phyloP scores from a whole-genome alignment of 2,888 invertebrate genomes.

The Cinara cedri region DNA sequence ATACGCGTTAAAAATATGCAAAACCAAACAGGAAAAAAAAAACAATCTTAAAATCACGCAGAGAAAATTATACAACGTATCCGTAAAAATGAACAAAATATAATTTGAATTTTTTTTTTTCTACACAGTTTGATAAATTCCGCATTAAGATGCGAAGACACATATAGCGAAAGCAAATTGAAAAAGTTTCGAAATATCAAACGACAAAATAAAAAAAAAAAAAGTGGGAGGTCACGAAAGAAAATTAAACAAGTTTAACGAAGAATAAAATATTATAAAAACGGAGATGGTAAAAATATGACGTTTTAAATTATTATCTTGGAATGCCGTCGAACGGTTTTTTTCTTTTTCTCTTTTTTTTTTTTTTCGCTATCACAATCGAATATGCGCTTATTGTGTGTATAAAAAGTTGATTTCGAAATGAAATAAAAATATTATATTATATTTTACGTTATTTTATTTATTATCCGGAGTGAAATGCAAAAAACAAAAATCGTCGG shows the following conservation, averaged over 20 bases:
- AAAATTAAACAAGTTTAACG: conserved; percentile 39
- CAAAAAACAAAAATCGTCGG: too few relatives aligned
- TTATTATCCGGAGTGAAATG: too few relatives aligned
- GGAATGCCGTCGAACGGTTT: too few relatives aligned
- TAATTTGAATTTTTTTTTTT: too few relatives aligned
- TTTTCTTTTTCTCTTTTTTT: too few relatives aligned
- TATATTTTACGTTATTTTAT: too few relatives aligned
- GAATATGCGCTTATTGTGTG: too few relatives aligned
- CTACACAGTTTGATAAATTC: not conserved
- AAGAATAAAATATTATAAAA: not conserved
- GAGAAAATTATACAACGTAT: not conserved
- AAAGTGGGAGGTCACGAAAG: conserved; percentile 20
- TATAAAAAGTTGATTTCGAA: too few relatives aligned
- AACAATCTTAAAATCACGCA: not conserved
- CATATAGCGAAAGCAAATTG: conserved; percentile 24
- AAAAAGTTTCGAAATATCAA: conserved; percentile 40
- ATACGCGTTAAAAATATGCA: too few relatives aligned
- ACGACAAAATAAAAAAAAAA: not conserved
- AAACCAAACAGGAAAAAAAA: too few relatives aligned
- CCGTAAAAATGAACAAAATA: not conserved
- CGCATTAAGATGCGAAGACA: not conserved
- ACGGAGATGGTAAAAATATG: conserved; percentile 16
- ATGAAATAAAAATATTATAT: too few relatives aligned
- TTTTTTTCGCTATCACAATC: too few relatives aligned
- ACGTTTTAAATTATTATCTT: conserved; percentile 27